Evolutionary conservation across 2,888 invertebrate species (phyloP), one percentile per base, ranked within the genome.

Genomic region (Pegoplata infirma): DNA sequence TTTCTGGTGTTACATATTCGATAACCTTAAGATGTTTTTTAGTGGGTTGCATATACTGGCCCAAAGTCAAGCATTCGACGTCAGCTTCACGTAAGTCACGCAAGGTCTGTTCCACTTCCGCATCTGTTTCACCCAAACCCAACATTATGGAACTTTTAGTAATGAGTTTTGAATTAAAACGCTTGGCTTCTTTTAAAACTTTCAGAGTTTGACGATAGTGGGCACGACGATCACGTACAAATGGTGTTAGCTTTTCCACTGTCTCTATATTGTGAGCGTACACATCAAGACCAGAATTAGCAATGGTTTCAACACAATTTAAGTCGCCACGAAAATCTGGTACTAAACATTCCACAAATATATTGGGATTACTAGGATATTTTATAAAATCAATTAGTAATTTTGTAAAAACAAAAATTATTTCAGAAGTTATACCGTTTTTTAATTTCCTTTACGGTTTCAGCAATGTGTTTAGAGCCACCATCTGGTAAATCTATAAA

Each of bases 31-130:
- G 91, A 89, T 99, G 99, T 7, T 95, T 92, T 86, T 97, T 98
- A 0, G 99, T 99, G 0, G 99, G 99, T 89, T 99, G 99, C 98
- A 99, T 99, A 90, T 99, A 99, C 87, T 99, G 99, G 0, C 99
- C 99, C 5, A 99, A 91, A 0, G 99, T 99, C 0, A 99, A 89
- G 87, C 98, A 98, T 89, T 99, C 99, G 0, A 99, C 99, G 36
- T 94, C 95, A 0, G 91, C 93, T 23, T 90, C 90, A 69, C 95
- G 92, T 55, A 98, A 91, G 91, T 98, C 98, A 90, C 92, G 92
- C 92, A 99, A 91, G 1, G 98, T 96, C 89, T 94, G 94, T 84
- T 94, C 92, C 6, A 99, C 92, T 91, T 98, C 95, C 46, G 93
- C 92, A 84, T 98, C 97, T 0, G 94, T 94, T 90, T 98, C 98